Conservation (phyloP, 2,113 vertebrate genomes). For the Platysteira castanea region DNA sequence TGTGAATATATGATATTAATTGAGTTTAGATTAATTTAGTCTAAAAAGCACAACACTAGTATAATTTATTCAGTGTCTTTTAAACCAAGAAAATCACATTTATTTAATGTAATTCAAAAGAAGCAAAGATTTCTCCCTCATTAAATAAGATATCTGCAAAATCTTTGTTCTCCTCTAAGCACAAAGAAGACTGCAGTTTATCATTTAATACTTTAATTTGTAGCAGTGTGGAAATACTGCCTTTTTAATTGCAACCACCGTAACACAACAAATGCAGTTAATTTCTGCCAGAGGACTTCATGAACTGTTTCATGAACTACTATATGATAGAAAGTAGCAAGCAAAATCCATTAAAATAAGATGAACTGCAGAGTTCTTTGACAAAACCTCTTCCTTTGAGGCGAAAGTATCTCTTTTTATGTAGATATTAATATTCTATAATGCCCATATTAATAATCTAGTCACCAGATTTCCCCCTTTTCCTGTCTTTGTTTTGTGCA, state of each 20-base stretch:
- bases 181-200: neutral
- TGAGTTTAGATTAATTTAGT: neutral
- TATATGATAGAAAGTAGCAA: neutral
- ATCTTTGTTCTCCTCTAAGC: neutral
- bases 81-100: slow-evolving; percentile 30
- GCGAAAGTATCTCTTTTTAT: neutral
- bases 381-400: neutral
- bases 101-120: slow-evolving; percentile 11
- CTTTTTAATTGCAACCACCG: neutral
- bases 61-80: slow-evolving; percentile 34
- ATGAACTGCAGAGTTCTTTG: neutral
- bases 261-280: neutral
- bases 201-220: neutral
- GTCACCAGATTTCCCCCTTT: neutral
- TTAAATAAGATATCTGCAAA: neutral
- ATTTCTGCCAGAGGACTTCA: neutral
- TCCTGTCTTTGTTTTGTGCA: neutral
- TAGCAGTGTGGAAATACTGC: neutral
- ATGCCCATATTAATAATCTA: neutral
- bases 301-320: neutral
- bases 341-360: neutral
- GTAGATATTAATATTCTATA: neutral
- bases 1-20: slow-evolving; percentile 21
- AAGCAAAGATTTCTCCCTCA: neutral
- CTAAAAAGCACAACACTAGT: neutral